Conservation (phyloP, 92 coral and sea anemone species). For the Scolanthus callimorphus region DNA sequence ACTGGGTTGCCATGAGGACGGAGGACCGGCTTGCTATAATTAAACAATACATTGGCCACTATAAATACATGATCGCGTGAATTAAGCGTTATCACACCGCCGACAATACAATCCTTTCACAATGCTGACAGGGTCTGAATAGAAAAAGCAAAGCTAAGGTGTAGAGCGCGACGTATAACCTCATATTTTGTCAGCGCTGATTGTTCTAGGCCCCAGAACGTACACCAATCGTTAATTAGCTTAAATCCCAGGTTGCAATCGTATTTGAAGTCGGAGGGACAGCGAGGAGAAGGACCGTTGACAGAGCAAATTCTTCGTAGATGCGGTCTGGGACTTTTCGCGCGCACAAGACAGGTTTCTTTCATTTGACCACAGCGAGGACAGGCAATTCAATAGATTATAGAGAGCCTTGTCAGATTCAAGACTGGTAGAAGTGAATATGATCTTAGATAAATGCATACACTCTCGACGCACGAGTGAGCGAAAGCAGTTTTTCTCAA, state of each 20-base stretch:
- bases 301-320: background rate
- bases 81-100: constrained; percentile 44
- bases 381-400: constrained; percentile 33
- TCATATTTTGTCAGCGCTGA: constrained; percentile 60
- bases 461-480: constrained; percentile 62
- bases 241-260: constrained; percentile 42
- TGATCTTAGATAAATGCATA: constrained; percentile 83
- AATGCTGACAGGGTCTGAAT: constrained; percentile 75
- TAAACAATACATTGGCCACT: constrained; percentile 29
- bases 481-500: constrained; percentile 56
- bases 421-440: constrained; percentile 76
- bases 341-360: constrained; percentile 15
- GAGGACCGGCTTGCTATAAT: constrained; percentile 66
- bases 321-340: background rate
- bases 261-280: constrained; percentile 12
- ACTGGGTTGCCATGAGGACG: constrained; percentile 78
- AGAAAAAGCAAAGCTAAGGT: constrained; percentile 66
- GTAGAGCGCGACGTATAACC: constrained; percentile 56
- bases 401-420: constrained; percentile 61
- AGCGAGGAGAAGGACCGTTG: constrained; percentile 6
- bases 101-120: constrained; percentile 55
- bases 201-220: constrained; percentile 44
- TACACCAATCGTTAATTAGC: constrained; percentile 60
- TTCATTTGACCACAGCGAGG: constrained; percentile 45
- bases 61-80: constrained; percentile 69